These are phyloP conservation scores for Gallinago nigripennis DNA, from an alignment of 2,797 vertebrate species.

Conservation along the genomic window DNA sequence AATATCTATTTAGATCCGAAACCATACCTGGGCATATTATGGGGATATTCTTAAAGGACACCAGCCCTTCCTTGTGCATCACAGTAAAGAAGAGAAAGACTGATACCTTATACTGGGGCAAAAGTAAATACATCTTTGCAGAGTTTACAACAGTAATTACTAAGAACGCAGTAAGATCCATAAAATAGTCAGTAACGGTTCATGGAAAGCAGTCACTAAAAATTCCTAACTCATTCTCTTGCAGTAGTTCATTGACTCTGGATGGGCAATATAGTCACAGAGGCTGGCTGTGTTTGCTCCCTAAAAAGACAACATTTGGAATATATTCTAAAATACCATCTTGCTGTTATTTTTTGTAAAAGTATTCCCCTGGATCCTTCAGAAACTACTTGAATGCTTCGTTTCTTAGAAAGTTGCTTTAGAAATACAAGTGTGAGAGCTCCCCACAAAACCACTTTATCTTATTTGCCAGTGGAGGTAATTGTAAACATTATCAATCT, in stretches of 20 bases:
- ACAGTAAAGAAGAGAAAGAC: neutral
- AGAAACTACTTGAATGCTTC: neutral
- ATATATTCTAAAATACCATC: neutral
- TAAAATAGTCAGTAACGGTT: neutral
- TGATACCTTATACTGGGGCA: neutral
- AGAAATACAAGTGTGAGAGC: neutral
- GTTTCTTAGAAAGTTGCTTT: neutral
- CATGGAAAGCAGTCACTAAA: neutral
- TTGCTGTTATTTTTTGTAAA: neutral
- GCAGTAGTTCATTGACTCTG: neutral
- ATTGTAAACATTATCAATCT: neutral
- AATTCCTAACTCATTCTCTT: neutral
- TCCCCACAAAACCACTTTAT: neutral
- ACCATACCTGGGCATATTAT: accelerated
- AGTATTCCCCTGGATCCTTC: neutral
- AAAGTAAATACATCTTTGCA: neutral
- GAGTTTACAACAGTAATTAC: neutral
- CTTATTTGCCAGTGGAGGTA: neutral
- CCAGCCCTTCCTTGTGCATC: neutral
- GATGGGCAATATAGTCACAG: neutral
- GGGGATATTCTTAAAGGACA: neutral
- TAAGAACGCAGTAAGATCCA: neutral
- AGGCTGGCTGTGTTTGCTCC: neutral
- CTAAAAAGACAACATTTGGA: neutral
- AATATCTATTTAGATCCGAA: neutral